phyloP scores from a whole-genome alignment of 2,113 vertebrate genomes.

The Actenoides hombroni region DNA sequence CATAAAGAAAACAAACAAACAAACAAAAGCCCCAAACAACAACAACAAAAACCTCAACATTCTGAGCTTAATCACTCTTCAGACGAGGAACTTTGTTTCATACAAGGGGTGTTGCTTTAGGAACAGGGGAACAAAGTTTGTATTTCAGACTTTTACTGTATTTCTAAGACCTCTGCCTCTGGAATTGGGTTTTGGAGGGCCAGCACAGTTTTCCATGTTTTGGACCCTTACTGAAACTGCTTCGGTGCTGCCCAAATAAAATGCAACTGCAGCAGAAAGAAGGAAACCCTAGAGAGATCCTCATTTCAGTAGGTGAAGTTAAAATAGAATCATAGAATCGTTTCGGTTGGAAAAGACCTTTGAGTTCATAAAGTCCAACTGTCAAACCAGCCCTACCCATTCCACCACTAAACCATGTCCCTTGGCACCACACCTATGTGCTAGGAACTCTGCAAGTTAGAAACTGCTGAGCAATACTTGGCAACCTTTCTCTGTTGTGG shows the following conservation, averaged over 20 bases:
- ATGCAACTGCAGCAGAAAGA: background rate
- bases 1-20: background rate
- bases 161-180: background rate
- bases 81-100: background rate
- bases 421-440: background rate
- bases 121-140: background rate
- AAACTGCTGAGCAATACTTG: slow-evolving; percentile 2
- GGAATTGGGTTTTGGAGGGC: background rate
- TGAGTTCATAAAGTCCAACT: background rate
- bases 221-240: background rate
- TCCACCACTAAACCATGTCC: too few species aligned
- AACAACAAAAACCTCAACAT: background rate
- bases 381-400: too few species aligned
- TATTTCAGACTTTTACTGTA: background rate
- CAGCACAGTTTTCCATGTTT: background rate
- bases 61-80: background rate
- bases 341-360: background rate
- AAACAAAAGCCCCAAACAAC: too few species aligned
- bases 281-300: background rate
- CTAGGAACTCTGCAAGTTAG: background rate
- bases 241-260: background rate
- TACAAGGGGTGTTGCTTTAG: background rate
- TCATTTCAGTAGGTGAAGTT: background rate
- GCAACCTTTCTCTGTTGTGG: background rate
- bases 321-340: background rate